Base-by-base conservation (phyloP, 2,888 invertebrate species). In the Dryobotodes eremita region DNA sequence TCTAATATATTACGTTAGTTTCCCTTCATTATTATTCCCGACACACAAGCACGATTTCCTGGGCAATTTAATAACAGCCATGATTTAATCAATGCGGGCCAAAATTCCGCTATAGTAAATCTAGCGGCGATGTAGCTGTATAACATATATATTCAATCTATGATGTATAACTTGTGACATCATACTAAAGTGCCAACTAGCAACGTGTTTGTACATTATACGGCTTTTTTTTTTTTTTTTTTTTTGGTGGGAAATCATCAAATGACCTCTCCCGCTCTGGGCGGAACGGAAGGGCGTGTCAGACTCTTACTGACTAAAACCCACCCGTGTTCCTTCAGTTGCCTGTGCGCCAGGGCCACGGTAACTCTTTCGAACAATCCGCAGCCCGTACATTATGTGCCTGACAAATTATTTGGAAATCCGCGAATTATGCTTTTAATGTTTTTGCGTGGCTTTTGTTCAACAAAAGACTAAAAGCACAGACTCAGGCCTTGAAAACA, bases 51-150 rank as follows among this genome's bases (percentile, higher is more conserved):
- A 71, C 26, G 15, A 71, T 71, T 79, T 75, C 53, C 42, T 66
- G 68, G 53, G 73, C 65, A 71, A 85, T 84, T 77, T 80, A 70
- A 72, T 77, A 84, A 69, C 53, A 46, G 36, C 20, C 73, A 74
- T 69, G 64, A 84, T 77, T 80, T 64, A 80, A 83, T 80, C 42
- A 83, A 83, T 69, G 69, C 71, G 31, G 5, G 15, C 69, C 75
- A 15, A 75, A 79, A 79, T 83, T 65, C 64, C 69, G n/a, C 13
- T 42, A 23, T 73, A 62, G 68, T 71, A 80, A 31, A 71, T 62
- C 11, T 70, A 53, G 69, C 48, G 59, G 53, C 36, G 53, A 55
- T 36, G n/a, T 31, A 65, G n/a, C 64, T 36, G 31, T n/a, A 10
- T 31, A 20, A 76, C 26, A 26, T 66, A 20, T 64, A 17, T n/a